These are phyloP conservation scores for Dipodomys spectabilis DNA, from an alignment of 2,113 vertebrate genomes.

Conservation along the genomic window DNA sequence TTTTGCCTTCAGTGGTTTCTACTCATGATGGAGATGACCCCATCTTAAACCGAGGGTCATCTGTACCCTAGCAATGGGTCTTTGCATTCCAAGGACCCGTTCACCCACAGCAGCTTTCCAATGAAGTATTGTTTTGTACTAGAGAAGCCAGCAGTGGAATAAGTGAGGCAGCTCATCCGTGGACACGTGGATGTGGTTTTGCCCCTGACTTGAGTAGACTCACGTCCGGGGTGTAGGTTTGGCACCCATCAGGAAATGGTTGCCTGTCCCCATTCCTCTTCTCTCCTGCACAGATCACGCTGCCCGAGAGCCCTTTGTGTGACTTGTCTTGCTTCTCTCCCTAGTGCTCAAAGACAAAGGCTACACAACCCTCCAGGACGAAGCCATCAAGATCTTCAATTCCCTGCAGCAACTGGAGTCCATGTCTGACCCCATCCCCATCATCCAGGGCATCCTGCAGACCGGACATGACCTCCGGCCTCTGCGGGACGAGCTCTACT, in stretches of 20 bases:
- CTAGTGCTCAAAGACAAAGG: slow-evolving; percentile 91
- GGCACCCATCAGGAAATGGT: rapidly evolving
- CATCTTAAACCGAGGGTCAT: background rate
- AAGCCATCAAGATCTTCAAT: slow-evolving; percentile 96
- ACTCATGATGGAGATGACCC: background rate
- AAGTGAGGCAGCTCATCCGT: no score
- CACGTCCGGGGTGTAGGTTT: rapidly evolving
- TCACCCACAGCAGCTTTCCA: background rate
- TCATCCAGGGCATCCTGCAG: slow-evolving; percentile 95
- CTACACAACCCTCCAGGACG: slow-evolving; percentile 95
- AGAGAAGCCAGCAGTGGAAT: background rate
- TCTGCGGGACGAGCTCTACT: slow-evolving; percentile 96
- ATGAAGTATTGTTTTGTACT: rapidly evolving
- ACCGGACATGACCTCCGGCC: slow-evolving; percentile 94
- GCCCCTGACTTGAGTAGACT: background rate
- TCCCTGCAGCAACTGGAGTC: slow-evolving; percentile 96
- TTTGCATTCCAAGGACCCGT: background rate
- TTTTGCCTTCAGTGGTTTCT: background rate
- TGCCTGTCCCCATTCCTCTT: background rate
- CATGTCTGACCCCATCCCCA: slow-evolving; percentile 91
- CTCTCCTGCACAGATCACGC: background rate
- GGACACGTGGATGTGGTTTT: background rate
- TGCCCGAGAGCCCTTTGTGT: rapidly evolving
- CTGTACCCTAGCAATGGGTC: background rate
- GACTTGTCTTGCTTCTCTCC: background rate